Base-by-base conservation (phyloP, 2,888 invertebrate genomes). In the Microctonus brassicae region DNA sequence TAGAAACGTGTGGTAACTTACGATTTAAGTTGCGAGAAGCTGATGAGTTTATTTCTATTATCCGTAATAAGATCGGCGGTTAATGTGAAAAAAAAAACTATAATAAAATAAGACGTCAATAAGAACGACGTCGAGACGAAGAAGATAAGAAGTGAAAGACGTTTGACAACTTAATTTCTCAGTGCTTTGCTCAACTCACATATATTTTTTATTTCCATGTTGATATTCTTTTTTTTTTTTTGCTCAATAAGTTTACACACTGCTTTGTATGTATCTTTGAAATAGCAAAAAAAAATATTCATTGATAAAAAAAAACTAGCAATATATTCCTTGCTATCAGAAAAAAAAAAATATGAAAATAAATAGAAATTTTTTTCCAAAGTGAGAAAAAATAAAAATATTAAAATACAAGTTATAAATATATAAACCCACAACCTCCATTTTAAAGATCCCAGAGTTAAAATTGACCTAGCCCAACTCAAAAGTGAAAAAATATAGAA, bases 401-500 rank as follows among this genome's bases (percentile, higher is more conserved):
- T n/a, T 29, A 33, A 20, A 60, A 36, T 17, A 33, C 7, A 36
- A 61, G 17, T 39, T 22, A 20, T 61, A 61, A 36, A n/a, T 4
- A 36, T 61, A n/a, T n/a, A n/a, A 13, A 39, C 39, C 29, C 62
- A 42, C 39, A 33, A 69, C 69, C 57, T 69, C 42, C 34, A 33
- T 13, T 11, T n/a, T n/a, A 22, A 62, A 62, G 20, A 63, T 47
- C 29, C 60, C 13, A 34, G 34, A 60, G 47, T 33, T 74, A 74
- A 78, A 76, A 75, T 75, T 74, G 73, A 73, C 75, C 75, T 76
- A 71, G 71, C 70, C 63, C n/a, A 11, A 39, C 39, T 13, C 39
- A 11, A 39, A 39, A 39, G 39, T 39, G n/a, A 39, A n/a, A n/a
- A n/a, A n/a, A n/a, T n/a, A n/a, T n/a, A n/a, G 34, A 33, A 55